These are phyloP conservation scores for Oxycera nigricornis DNA, from an alignment of 2,888 invertebrate genomes.

Conservation along the genomic window DNA sequence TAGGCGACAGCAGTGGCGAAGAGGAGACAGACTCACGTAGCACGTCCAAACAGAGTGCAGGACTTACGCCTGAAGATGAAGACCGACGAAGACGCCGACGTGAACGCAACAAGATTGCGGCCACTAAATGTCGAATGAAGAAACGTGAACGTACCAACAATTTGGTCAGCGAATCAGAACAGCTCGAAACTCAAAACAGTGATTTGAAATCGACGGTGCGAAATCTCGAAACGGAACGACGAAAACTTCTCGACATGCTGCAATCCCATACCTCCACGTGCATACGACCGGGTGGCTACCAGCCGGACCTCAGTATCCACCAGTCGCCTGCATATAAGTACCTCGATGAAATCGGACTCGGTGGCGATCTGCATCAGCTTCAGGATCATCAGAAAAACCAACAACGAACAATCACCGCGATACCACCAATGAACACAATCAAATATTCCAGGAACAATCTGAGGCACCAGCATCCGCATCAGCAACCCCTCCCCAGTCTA, in stretches of 20 bases:
- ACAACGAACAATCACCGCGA: constrained; percentile 55
- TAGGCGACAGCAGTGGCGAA: constrained; percentile 44
- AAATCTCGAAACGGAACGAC: constrained; percentile 79
- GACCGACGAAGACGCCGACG: constrained; percentile 83
- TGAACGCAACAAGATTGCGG: constrained; percentile 93
- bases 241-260: constrained; percentile 80
- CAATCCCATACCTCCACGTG: constrained; percentile 77
- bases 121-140: constrained; percentile 93
- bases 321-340: constrained; percentile 60
- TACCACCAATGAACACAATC: constrained; percentile 61
- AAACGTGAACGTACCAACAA: constrained; percentile 89
- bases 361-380: constrained; percentile 44
- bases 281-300: constrained; percentile 61
- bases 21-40: constrained; percentile 63
- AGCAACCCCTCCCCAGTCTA: constrained; percentile 41
- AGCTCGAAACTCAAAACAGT: constrained; percentile 83
- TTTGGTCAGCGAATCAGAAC: constrained; percentile 85
- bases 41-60: constrained; percentile 64
- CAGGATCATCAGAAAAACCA: constrained; percentile 45
- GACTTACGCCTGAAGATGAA: constrained; percentile 89
- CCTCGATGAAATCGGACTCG: constrained; percentile 56
- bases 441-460: constrained; percentile 57
- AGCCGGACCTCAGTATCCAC: constrained; percentile 56
- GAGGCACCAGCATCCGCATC: constrained; percentile 51
- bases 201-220: constrained; percentile 84